Evolutionary conservation across 2,113 vertebrate species (phyloP).

Genomic region (Pelecanus crispus): DNA sequence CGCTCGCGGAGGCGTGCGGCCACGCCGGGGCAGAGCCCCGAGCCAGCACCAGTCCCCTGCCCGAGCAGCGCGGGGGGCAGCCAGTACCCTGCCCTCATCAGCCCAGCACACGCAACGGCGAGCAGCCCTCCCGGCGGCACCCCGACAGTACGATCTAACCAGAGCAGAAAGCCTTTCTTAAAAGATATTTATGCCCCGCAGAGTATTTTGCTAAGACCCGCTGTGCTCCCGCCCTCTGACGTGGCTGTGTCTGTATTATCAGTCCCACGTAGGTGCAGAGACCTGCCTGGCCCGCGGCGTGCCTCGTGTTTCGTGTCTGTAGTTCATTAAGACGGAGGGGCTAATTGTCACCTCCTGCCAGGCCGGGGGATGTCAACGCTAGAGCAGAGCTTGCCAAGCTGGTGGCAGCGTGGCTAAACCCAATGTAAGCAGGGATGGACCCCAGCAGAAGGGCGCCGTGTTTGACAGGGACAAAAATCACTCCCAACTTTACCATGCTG

Average conservation of each 20-base stretch:
- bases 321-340: not conserved
- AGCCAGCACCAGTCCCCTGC: too few species aligned
- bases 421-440: not conserved
- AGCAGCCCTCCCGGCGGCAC: not conserved
- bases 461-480: not conserved
- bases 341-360: not conserved
- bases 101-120: rapidly evolving
- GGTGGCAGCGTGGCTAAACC: not conserved
- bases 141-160: not conserved
- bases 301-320: not conserved
- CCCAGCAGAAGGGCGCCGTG: rapidly evolving
- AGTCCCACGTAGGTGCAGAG: not conserved
- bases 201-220: not conserved
- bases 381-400: not conserved
- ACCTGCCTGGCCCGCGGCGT: not conserved
- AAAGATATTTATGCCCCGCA: not conserved
- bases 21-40: not conserved
- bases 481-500: not conserved
- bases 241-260: not conserved
- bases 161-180: not conserved
- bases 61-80: not conserved
- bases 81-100: not conserved
- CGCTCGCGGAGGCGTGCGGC: rapidly evolving
- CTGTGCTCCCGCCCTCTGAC: not conserved
- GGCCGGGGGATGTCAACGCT: not conserved